These are phyloP conservation scores for Picus viridis DNA, from an alignment of 2,797 vertebrate species.

Conservation along the genomic window DNA sequence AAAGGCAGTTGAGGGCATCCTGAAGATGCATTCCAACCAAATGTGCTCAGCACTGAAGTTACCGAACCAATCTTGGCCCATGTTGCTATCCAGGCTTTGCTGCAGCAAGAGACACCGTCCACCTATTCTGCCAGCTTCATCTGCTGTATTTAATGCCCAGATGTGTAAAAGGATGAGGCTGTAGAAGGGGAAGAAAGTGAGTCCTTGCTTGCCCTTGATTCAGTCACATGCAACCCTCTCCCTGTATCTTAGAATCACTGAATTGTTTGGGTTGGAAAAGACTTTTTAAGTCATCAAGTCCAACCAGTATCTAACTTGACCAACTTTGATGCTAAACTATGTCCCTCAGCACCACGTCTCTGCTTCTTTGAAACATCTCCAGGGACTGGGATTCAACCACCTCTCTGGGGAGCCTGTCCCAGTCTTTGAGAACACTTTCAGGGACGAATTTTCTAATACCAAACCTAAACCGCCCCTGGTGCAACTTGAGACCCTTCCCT, in stretches of 20 bases:
- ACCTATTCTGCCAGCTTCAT: not conserved
- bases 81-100: not conserved
- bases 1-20: not conserved
- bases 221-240: not conserved
- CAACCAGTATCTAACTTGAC: no score
- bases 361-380: no score
- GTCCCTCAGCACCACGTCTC: no score
- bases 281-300: no score
- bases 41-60: not conserved
- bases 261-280: no score
- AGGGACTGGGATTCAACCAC: no score
- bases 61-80: rapidly evolving
- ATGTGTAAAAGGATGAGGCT: not conserved
- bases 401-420: no score
- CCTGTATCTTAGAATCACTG: not conserved
- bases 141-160: not conserved
- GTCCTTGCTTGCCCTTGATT: not conserved
- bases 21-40: not conserved
- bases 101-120: not conserved
- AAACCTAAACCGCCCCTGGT: no score
- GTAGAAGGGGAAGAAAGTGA: not conserved
- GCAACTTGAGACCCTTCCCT: no score
- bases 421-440: no score
- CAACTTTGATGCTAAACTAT: no score
- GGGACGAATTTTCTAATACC: no score